phyloP scores from a whole-genome alignment of 2,113 vertebrate species.

The Burhinus bistriatus region DNA sequence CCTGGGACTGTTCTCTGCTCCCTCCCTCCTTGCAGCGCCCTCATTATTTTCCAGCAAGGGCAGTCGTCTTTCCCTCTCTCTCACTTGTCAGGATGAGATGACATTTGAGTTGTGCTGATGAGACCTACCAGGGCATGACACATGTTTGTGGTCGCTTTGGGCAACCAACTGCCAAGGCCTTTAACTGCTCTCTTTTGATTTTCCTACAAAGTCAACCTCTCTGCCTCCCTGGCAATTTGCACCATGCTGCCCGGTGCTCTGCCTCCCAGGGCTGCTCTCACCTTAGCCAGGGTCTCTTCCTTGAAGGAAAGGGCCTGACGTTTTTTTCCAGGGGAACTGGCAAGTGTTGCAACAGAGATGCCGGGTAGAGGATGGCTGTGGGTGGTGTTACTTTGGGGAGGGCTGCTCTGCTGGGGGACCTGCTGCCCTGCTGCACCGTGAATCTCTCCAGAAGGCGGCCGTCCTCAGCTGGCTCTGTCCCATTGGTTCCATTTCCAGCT shows the following conservation, averaged over 20 bases:
- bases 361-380: neutral
- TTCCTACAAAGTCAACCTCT: neutral
- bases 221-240: neutral
- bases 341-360: neutral
- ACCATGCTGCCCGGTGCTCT: neutral
- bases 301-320: neutral
- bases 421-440: neutral
- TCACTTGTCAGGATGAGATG: slow-evolving; percentile 13
- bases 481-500: neutral
- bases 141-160: slow-evolving; percentile 51
- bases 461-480: neutral
- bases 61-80: neutral
- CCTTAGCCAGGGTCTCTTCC: neutral
- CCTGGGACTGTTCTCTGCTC: neutral
- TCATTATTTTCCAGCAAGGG: slow-evolving; percentile 9
- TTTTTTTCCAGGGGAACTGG: neutral
- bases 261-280: neutral
- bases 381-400: neutral
- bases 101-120: slow-evolving; percentile 38
- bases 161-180: slow-evolving; percentile 36
- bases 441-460: neutral
- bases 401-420: neutral
- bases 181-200: slow-evolving; percentile 12
- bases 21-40: neutral
- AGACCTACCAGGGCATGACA: slow-evolving; percentile 43